phyloP scores from a whole-genome alignment of 1,140 invertebrate species.

The Chrysoperla carnea region DNA sequence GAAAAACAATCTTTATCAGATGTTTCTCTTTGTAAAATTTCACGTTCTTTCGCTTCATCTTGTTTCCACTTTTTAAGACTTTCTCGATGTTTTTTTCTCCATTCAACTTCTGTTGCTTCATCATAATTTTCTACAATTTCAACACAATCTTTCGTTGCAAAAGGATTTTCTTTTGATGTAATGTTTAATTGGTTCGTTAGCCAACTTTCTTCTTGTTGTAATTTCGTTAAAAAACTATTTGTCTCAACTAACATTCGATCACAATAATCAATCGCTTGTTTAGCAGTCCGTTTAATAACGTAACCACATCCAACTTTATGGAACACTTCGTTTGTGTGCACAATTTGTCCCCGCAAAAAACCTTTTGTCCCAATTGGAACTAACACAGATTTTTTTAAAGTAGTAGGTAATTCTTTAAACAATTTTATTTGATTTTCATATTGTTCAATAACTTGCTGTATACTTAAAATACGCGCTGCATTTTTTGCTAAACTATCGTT shows the following conservation, averaged over 20 bases:
- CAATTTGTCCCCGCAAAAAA: constrained; percentile 46
- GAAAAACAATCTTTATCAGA: constrained; percentile 22
- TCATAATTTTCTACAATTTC: constrained; percentile 40
- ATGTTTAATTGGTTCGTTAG: constrained; percentile 24
- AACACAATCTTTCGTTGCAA: constrained; percentile 17
- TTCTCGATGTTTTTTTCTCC: constrained; percentile 26
- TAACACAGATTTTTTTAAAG: constrained; percentile 27
- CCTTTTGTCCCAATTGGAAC: constrained; percentile 47
- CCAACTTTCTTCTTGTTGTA: constrained; percentile 30
- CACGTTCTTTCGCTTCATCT: constrained; percentile 10
- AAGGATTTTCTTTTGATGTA: constrained; percentile 23
- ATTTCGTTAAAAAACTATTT: constrained; percentile 26
- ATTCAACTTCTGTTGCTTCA: constrained; percentile 34
- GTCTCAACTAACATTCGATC: constrained; percentile 24
- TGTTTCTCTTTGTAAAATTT: constrained; percentile 10
- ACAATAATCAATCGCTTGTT: constrained; percentile 28
- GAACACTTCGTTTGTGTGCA: constrained; percentile 59
- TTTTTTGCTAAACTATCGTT: not conserved
- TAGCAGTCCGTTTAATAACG: constrained; percentile 49
- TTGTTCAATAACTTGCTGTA: not conserved
- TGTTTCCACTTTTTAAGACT: constrained; percentile 20
- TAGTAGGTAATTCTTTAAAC: not conserved
- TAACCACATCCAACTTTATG: constrained; percentile 53
- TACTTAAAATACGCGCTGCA: not conserved
- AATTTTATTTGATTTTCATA: not conserved